phyloP scores from a whole-genome alignment of 1,140 invertebrate genomes.

The Meloidogyne chitwoodi region DNA sequence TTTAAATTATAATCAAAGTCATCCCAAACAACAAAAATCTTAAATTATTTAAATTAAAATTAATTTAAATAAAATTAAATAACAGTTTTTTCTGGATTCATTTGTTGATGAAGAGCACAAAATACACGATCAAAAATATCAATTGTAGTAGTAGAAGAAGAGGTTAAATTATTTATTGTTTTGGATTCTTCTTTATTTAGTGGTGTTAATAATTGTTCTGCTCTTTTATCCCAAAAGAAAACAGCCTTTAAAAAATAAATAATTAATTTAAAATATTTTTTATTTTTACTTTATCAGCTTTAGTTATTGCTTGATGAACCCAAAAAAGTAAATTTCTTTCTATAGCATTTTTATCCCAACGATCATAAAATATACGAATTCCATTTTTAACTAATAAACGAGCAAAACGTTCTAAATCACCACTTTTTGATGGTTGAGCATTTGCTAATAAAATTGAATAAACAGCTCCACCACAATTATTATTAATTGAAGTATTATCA shows the following conservation, averaged over 20 bases:
- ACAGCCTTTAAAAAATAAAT: background rate
- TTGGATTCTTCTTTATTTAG: background rate
- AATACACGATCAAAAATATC: background rate
- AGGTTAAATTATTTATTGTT: background rate
- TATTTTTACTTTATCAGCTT: background rate
- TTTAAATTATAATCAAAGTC: background rate
- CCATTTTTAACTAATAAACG: conserved; percentile 3
- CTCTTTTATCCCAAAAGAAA: background rate
- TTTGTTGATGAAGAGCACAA: conserved; percentile 1
- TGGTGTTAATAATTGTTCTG: conserved; percentile 2
- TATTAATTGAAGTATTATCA: background rate
- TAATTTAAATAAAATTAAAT: background rate
- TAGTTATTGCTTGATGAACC: background rate
- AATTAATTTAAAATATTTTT: background rate
- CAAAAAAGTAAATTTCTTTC: background rate
- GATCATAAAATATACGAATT: conserved; percentile 1
- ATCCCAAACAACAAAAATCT: conserved; percentile 3
- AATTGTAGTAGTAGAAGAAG: background rate
- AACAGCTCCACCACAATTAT: background rate
- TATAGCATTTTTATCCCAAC: background rate
- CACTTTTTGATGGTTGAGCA: background rate
- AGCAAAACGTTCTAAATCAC: background rate
- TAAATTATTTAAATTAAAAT: background rate
- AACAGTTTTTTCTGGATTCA: background rate
- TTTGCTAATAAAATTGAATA: conserved; percentile 4